Evolutionary conservation across 2,113 vertebrate species (phyloP).

Genomic region (Misgurnus anguillicaudatus): DNA sequence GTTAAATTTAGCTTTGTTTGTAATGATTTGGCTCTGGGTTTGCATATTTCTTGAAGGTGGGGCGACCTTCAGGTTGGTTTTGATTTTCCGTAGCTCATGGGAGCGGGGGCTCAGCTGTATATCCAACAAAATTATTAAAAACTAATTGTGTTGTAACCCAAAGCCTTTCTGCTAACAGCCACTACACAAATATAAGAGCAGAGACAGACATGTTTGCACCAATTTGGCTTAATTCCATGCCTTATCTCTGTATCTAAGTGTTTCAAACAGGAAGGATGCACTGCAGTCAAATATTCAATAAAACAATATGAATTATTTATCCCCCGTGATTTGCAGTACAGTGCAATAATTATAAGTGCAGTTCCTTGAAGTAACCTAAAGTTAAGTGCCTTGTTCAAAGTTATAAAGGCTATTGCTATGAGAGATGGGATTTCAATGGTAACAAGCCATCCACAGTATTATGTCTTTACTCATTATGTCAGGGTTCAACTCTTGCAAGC

Average conservation of each 20-base stretch:
- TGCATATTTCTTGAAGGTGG: conserved; percentile 49
- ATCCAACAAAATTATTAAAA: conserved; percentile 2
- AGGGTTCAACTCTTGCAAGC: no score
- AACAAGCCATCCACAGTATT: not conserved
- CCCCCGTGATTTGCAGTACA: no score
- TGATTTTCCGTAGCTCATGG: conserved; percentile 12
- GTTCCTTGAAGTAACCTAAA: not conserved
- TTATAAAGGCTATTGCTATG: not conserved
- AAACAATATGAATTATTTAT: no score
- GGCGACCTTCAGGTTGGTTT: conserved; percentile 44
- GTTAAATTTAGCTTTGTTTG: conserved; percentile 61
- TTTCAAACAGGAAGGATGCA: not conserved
- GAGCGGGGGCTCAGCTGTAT: conserved; percentile 28
- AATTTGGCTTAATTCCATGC: not conserved
- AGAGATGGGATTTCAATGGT: not conserved
- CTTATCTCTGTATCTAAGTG: not conserved
- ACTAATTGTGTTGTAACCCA: not conserved
- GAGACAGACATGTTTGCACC: not conserved
- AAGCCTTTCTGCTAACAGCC: conserved; percentile 5
- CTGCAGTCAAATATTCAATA: no score
- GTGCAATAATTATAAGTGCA: no score
- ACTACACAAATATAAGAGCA: not conserved
- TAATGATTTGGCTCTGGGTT: conserved; percentile 29
- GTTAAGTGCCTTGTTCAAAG: no score
- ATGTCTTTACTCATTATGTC: no score